phyloP scores from a whole-genome alignment of 2,888 invertebrate genomes.

The Celastrina argiolus region DNA sequence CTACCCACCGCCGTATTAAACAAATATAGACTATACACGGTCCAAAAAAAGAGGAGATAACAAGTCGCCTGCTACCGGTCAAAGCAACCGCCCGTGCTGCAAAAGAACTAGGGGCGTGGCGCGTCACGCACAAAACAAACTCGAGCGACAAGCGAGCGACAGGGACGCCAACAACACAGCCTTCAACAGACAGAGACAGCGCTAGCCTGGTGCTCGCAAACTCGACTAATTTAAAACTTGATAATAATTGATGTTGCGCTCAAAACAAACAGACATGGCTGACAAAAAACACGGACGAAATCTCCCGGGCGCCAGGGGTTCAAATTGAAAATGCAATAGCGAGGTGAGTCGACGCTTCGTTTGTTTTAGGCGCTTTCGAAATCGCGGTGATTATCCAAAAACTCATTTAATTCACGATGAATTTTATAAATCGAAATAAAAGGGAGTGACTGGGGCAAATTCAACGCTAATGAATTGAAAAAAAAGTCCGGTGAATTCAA shows the following conservation, averaged over 20 bases:
- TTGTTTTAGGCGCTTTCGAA: slow-evolving; percentile 44
- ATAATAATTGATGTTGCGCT: slow-evolving; percentile 74
- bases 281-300: slow-evolving; percentile 74
- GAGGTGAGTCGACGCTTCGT: slow-evolving; percentile 65
- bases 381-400: slow-evolving; percentile 48
- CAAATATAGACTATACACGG: slow-evolving; percentile 71
- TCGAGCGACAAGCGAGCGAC: slow-evolving; percentile 53
- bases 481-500: slow-evolving; percentile 54
- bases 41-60: slow-evolving; percentile 64
- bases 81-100: slow-evolving; percentile 56
- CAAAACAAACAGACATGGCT: slow-evolving; percentile 76
- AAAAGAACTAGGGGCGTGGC: slow-evolving; percentile 60
- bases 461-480: slow-evolving; percentile 56
- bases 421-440: slow-evolving; percentile 62
- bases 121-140: slow-evolving; percentile 77
- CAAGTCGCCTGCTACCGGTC: slow-evolving; percentile 72
- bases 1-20: slow-evolving; percentile 47
- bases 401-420: slow-evolving; percentile 61
- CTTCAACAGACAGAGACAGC: slow-evolving; percentile 43
- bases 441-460: slow-evolving; percentile 59
- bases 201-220: slow-evolving; percentile 56
- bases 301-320: slow-evolving; percentile 59
- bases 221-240: slow-evolving; percentile 70
- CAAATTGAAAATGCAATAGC: slow-evolving; percentile 63
- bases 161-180: slow-evolving; percentile 42